Base-by-base conservation (phyloP, 64 coral and sea anemone species). In the Anthopleura sola region DNA sequence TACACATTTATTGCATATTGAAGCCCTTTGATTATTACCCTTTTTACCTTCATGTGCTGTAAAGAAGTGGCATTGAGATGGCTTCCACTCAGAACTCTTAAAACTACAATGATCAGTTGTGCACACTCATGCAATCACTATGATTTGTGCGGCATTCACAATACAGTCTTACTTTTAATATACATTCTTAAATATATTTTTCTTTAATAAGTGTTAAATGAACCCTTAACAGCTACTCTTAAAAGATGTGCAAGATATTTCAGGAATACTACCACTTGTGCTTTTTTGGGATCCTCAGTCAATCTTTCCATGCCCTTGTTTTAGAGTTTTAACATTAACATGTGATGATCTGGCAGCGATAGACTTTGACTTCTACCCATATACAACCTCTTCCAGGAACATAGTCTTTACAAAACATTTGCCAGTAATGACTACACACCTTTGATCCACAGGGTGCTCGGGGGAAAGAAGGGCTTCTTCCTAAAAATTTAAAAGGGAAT, bases 331-430 rank as follows among this genome's bases (percentile, higher is more conserved):
- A 23, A 44, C 76, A 79, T 79, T n/a, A 79, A 79, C 76, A 79
- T 24, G 44, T 48, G 47, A 79, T 48, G 6, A 1, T 20, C 47
- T 79, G 76, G 19, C 76, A 79, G 44, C 24, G 18, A 46, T 40
- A 79, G 19, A 21, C 18, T 79, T 79, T 79, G 44, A 79, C 6
- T 79, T 44, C 47, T 6, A 79, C 76, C 76, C 76, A 79, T 44
- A 79, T 26, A 79, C 76, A 79, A 28, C 66, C 66, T 79, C 47
- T 79, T 20, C 76, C 76, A 48, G 18, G 18, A 48, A 79, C 19
- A 79, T 24, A 44, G 19, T 12, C 76, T 15, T 38, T 79, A 79
- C 76, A 79, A 24, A 24, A 79, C 76, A 32, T 48, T 79, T 79
- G n/a, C 36, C 44, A 79, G 44, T 46, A 79, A 79, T 79, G 37